A percentile compares a stretch with the other conserved stretches of the same genome.
These are phyloP conservation scores for Stegostoma tigrinum DNA, from an alignment of 2,113 vertebrate species.

Conservation along the genomic window DNA sequence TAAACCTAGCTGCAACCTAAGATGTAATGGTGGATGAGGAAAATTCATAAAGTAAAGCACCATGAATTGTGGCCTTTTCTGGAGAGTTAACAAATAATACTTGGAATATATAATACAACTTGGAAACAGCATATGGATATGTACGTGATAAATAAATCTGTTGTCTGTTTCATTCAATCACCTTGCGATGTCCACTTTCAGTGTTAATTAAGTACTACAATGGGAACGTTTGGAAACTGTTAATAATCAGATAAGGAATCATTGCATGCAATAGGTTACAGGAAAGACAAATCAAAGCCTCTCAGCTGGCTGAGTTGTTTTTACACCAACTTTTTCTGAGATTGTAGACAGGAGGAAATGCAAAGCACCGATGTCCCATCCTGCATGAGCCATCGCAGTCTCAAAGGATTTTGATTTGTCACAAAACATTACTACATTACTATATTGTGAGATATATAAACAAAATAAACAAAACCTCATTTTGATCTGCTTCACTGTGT, in stretches of 20 bases:
- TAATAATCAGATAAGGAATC: constrained; percentile 57
- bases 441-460: not conserved
- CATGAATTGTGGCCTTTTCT: no score
- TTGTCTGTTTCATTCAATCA: constrained; percentile 9
- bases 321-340: constrained; percentile 51
- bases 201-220: constrained; percentile 60
- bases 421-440: not conserved
- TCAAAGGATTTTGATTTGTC: constrained; percentile 50
- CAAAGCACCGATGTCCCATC: constrained; percentile 54
- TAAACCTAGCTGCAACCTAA: not conserved
- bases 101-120: no score
- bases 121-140: not conserved
- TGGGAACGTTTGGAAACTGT: constrained; percentile 61
- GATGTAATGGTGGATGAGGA: not conserved
- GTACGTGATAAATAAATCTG: no score
- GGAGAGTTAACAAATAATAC: not conserved
- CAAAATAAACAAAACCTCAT: not conserved
- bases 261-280: constrained; percentile 56
- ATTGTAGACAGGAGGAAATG: constrained; percentile 56
- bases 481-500: not conserved
- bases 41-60: not conserved
- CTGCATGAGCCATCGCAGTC: constrained; percentile 49
- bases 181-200: constrained; percentile 55
- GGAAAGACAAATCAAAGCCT: constrained; percentile 60
- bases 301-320: constrained; percentile 59